These are phyloP conservation scores for Litoditis marina DNA, from an alignment of 2,888 invertebrate genomes.

Conservation along the genomic window DNA sequence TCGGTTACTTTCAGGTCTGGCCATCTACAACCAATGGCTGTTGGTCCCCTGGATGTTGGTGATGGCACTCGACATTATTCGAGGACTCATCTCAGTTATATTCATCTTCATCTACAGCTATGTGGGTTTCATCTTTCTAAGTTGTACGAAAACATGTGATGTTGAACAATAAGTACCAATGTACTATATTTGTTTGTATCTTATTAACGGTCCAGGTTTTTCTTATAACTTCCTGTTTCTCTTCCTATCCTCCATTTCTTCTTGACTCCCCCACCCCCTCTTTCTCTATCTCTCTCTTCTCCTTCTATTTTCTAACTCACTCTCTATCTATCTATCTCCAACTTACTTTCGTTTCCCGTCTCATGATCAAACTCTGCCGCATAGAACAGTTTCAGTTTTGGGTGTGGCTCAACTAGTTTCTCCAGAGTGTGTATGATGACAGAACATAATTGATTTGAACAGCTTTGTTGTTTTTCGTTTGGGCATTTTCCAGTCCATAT, in stretches of 20 bases:
- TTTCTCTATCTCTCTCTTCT: not conserved
- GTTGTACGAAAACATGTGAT: not conserved
- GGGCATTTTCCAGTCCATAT: too few relatives aligned
- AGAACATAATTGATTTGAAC: too few relatives aligned
- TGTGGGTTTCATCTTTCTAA: conserved; percentile 27
- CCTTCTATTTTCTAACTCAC: not conserved
- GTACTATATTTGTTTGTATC: too few relatives aligned
- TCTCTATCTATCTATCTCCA: conserved; percentile 1
- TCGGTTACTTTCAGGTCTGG: conserved; percentile 26
- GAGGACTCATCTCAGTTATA: conserved; percentile 59
- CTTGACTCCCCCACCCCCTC: not conserved
- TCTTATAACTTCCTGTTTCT: not conserved
- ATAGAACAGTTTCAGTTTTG: too few relatives aligned
- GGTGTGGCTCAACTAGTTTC: too few relatives aligned
- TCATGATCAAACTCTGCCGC: too few relatives aligned
- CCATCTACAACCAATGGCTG: conserved; percentile 52
- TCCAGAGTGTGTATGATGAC: too few relatives aligned
- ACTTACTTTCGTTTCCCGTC: not conserved
- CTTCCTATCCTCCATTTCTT: not conserved
- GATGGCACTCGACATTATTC: conserved; percentile 58
- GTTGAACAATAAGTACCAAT: not conserved
- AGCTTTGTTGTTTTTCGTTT: too few relatives aligned
- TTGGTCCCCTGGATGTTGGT: conserved; percentile 58
- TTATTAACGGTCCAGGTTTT: too few relatives aligned
- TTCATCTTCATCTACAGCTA: conserved; percentile 59